phyloP scores from a whole-genome alignment of 2,888 invertebrate species.

The Aspidapion aeneum region DNA sequence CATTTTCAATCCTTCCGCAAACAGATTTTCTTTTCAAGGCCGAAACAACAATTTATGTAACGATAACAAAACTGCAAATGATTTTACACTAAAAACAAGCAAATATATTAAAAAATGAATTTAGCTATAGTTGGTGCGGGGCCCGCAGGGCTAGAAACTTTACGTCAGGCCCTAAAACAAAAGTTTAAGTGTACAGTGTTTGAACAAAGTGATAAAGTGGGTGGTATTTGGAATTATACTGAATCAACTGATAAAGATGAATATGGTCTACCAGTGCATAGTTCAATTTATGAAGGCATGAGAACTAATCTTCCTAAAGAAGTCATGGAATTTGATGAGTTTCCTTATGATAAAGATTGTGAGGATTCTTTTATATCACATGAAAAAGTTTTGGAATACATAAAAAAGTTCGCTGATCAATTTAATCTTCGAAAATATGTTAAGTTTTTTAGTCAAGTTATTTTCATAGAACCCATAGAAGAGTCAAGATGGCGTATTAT shows the following conservation, averaged over 20 bases:
- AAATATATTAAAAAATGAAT: slow-evolving; percentile 22
- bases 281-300: slow-evolving; percentile 77
- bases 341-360: slow-evolving; percentile 55
- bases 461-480: slow-evolving; percentile 43
- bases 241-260: slow-evolving; percentile 60
- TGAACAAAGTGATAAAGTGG: slow-evolving; percentile 66
- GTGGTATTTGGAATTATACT: slow-evolving; percentile 78
- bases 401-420: slow-evolving; percentile 63
- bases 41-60: no score
- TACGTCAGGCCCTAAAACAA: slow-evolving; percentile 41
- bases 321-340: slow-evolving; percentile 75
- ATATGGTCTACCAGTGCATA: slow-evolving; percentile 65
- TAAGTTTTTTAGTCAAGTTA: slow-evolving; percentile 38
- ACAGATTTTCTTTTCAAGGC: no score
- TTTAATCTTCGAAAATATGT: slow-evolving; percentile 51
- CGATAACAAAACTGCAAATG: no score
- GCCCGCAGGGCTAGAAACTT: slow-evolving; percentile 33
- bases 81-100: no score
- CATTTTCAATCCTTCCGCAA: no score
- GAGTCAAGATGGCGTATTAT: slow-evolving; percentile 60
- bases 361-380: slow-evolving; percentile 65
- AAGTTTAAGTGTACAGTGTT: slow-evolving; percentile 58
- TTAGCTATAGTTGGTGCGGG: slow-evolving; percentile 38
- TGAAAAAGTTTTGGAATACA: slow-evolving; percentile 63
- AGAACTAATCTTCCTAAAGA: slow-evolving; percentile 77